Base-by-base conservation (phyloP, 1,140 invertebrate genomes). In the Euwallacea similis region DNA sequence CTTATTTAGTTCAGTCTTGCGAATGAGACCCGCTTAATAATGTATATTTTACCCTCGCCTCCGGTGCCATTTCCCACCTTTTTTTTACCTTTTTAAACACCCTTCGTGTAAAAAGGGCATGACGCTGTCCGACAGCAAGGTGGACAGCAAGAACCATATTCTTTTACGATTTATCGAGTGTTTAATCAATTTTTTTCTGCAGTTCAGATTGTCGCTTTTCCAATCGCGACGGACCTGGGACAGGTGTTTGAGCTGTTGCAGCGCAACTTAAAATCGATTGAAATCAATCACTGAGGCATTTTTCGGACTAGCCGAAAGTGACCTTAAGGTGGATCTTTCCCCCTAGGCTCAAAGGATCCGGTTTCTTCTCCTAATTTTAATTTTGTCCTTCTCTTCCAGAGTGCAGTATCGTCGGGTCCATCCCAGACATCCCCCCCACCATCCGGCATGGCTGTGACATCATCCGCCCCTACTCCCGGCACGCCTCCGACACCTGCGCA, bases 361-460 rank as follows among this genome's bases (percentile, higher is more conserved):
- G 55, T 56, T 56, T 46, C 60, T 43, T 62, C 46, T 33, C 21
- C 21, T 4, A 33, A 4, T 33, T 2, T 33, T 33, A 33, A 33
- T 33, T 33, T 4, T 33, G 1, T 33, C 21, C 21, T 33, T 33
- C 21, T 50, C 21, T 68, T 81, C 2, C 74, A 81, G 80, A 80
- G 78, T 74, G 79, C 83, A 79, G 83, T 85, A 78, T 84, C 84
- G 64, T 84, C 83, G 77, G 84, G 83, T 58, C 83, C 83, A 75
- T 83, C 83, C 77, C 82, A 82, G 76, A 83, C 83, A 16, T 84
- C 83, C 33, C 83, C 81, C 74, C 81, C 86, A 79, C 78, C 86
- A 76, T 78, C 84, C 79, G 76, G 73, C 63, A 81, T 76, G 87
- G 87, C 80, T 84, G 87, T 83, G 83, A 87, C 78, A 76, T 88